These are phyloP conservation scores for Polyommatus icarus DNA, from an alignment of 2,888 invertebrate genomes.

Conservation along the genomic window DNA sequence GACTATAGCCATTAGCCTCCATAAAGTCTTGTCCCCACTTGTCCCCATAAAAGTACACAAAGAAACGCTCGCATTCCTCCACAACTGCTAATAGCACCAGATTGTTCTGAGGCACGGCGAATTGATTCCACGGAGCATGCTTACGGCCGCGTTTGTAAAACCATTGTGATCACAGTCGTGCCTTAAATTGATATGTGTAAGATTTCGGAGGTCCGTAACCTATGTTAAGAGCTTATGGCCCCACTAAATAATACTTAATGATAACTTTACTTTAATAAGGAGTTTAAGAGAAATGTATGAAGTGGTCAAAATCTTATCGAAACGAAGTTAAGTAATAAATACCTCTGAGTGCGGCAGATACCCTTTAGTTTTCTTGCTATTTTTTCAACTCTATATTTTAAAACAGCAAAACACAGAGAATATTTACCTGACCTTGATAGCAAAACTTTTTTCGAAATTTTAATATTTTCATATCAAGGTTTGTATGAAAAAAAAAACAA, in stretches of 20 bases:
- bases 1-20: not conserved
- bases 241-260: too few relatives aligned
- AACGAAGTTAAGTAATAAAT: too few relatives aligned
- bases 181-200: constrained; percentile 69
- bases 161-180: constrained; percentile 70
- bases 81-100: not conserved
- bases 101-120: constrained; percentile 47
- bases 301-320: too few relatives aligned
- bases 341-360: too few relatives aligned
- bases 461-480: too few relatives aligned
- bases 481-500: too few relatives aligned
- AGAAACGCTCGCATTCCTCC: constrained; percentile 23
- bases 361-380: too few relatives aligned
- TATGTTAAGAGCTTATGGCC: not conserved
- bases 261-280: too few relatives aligned
- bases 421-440: not conserved
- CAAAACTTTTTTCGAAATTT: too few relatives aligned
- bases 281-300: too few relatives aligned
- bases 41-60: not conserved
- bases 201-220: constrained; percentile 37
- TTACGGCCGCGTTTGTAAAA: constrained; percentile 74
- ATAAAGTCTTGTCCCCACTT: not conserved
- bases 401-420: too few relatives aligned
- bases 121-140: constrained; percentile 69
- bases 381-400: too few relatives aligned